A percentile compares a stretch with the other conserved stretches of the same genome.
Evolutionary conservation across 1,140 invertebrate genomes (phyloP).

Genomic region (Drosophila sechellia): DNA sequence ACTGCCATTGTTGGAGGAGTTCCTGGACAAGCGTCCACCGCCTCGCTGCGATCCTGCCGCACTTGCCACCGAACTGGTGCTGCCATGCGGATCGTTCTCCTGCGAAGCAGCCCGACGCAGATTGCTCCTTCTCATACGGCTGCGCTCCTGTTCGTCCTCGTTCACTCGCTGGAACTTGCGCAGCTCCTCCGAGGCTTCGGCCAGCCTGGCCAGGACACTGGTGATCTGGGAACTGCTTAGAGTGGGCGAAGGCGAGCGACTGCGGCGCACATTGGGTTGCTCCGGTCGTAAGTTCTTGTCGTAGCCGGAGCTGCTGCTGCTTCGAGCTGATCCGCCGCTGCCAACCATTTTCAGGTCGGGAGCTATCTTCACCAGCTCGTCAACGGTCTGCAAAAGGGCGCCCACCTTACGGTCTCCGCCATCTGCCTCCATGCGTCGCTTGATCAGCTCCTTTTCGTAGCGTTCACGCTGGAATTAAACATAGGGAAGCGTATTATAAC

Average conservation of each 20-base stretch:
- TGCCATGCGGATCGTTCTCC: slow-evolving; percentile 84
- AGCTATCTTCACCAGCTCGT: slow-evolving; percentile 90
- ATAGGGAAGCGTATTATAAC: too few relatives aligned
- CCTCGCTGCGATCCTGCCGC: slow-evolving; percentile 76
- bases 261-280: slow-evolving; percentile 71
- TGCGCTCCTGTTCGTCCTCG: slow-evolving; percentile 85
- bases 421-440: slow-evolving; percentile 86
- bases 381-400: slow-evolving; percentile 90
- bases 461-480: slow-evolving; percentile 87
- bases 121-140: slow-evolving; percentile 81
- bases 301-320: slow-evolving; percentile 41
- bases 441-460: slow-evolving; percentile 92
- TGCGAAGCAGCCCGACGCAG: slow-evolving; percentile 85
- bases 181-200: slow-evolving; percentile 86
- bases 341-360: slow-evolving; percentile 86
- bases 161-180: slow-evolving; percentile 84
- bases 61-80: slow-evolving; percentile 77
- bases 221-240: slow-evolving; percentile 78
- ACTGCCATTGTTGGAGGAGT: slow-evolving; percentile 85
- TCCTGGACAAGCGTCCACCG: slow-evolving; percentile 81
- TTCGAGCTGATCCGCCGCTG: slow-evolving; percentile 56
- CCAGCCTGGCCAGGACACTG: slow-evolving; percentile 82
- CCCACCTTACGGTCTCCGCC: slow-evolving; percentile 82
- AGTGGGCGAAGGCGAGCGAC: slow-evolving; percentile 78
- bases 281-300: slow-evolving; percentile 72